Evolutionary conservation across 1,140 invertebrate species (phyloP).

Genomic region (Drosophila biarmipes): DNA sequence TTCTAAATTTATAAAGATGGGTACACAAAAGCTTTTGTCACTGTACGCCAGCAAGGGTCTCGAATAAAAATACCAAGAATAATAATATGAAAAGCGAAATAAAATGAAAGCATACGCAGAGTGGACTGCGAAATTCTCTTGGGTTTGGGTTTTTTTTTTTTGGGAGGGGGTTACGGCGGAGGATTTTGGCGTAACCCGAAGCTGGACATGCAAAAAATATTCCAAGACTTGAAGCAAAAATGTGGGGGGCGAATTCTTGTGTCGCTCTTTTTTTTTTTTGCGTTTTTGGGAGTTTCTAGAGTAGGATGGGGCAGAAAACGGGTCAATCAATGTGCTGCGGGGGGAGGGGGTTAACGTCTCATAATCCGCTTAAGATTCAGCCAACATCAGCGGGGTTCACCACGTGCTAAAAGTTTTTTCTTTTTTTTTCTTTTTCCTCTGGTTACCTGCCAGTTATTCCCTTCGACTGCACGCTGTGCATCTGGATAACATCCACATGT

Average conservation of each 20-base stretch:
- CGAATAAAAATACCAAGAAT: constrained; percentile 67
- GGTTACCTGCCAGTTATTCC: constrained; percentile 23
- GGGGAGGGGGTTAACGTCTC: constrained; percentile 26
- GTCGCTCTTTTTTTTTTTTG: neutral
- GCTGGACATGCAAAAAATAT: constrained; percentile 58
- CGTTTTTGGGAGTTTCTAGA: constrained; percentile 11
- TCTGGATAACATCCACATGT: constrained; percentile 18
- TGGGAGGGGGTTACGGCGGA: neutral
- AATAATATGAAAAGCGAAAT: constrained; percentile 52
- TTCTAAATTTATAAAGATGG: constrained; percentile 29
- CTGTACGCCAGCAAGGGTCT: constrained; percentile 32
- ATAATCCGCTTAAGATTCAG: constrained; percentile 47
- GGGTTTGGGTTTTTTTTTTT: constrained; percentile 1
- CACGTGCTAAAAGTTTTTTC: constrained; percentile 24
- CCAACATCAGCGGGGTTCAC: constrained; percentile 16
- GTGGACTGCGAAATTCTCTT: constrained; percentile 61
- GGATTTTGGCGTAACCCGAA: constrained; percentile 37
- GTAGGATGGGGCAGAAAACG: constrained; percentile 25
- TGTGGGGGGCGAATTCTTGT: constrained; percentile 10
- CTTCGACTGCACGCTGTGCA: constrained; percentile 12
- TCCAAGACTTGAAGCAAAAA: constrained; percentile 22
- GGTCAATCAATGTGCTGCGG: constrained; percentile 36
- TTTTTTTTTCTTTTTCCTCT: neutral
- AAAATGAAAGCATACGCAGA: constrained; percentile 68
- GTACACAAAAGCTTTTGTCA: neutral